Evolutionary conservation across 2,797 vertebrate species (phyloP).

Genomic region (Sebastes matsubarae): DNA sequence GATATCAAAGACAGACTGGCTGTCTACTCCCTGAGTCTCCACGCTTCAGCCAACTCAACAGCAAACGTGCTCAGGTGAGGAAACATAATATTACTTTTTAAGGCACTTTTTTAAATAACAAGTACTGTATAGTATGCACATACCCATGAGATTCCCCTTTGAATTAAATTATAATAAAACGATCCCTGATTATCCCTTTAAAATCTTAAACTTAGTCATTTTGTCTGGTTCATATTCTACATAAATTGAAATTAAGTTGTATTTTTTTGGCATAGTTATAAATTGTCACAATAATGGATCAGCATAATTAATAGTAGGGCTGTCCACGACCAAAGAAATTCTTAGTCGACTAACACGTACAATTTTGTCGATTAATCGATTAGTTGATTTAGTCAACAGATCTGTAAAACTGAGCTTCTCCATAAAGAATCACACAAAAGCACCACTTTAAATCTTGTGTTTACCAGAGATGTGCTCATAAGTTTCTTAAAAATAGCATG

Average conservation of each 20-base stretch:
- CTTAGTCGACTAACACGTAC: too few species aligned
- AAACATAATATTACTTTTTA: neutral
- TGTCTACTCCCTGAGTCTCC: conserved; percentile 8
- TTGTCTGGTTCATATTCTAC: neutral
- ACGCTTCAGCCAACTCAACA: conserved; percentile 8
- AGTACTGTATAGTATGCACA: neutral
- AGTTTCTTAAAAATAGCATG: too few species aligned
- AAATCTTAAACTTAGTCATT: neutral
- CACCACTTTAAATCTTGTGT: too few species aligned
- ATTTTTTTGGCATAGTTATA: neutral
- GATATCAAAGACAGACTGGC: conserved; percentile 48
- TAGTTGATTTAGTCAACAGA: too few species aligned
- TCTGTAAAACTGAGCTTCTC: too few species aligned
- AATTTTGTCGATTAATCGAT: too few species aligned
- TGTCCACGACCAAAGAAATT: too few species aligned
- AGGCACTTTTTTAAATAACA: neutral
- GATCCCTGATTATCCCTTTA: neutral
- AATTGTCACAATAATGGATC: neutral
- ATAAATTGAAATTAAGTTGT: neutral
- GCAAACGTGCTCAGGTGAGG: conserved; percentile 63
- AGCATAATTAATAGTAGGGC: neutral
- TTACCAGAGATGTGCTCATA: too few species aligned
- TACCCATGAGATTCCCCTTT: neutral
- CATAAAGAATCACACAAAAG: too few species aligned
- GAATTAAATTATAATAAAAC: neutral